Evolutionary conservation across 2,113 vertebrate species (phyloP).

Genomic region (Amia ocellicauda): DNA sequence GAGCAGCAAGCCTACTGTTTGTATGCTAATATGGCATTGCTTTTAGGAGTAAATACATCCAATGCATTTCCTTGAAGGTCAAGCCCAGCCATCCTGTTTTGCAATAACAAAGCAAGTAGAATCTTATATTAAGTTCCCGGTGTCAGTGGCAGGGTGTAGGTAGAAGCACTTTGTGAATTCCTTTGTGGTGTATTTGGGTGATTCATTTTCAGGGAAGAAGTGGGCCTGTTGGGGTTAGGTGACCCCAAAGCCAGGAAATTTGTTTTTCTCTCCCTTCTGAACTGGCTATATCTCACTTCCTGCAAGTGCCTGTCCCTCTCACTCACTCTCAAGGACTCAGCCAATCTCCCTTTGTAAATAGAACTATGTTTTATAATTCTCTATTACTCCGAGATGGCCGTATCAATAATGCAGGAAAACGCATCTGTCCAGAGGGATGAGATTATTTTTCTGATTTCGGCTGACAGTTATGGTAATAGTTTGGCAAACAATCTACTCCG

Average conservation of each 20-base stretch:
- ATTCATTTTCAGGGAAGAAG: conserved; percentile 66
- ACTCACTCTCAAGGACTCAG: conserved; percentile 92
- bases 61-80: conserved; percentile 44
- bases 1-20: conserved; percentile 37
- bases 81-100: conserved; percentile 32
- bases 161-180: conserved; percentile 49
- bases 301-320: conserved; percentile 88
- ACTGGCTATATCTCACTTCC: conserved; percentile 94
- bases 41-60: conserved; percentile 36
- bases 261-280: conserved; percentile 63
- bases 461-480: conserved; percentile 99
- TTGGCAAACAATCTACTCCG: conserved; percentile 97
- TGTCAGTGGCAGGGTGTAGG: conserved; percentile 46
- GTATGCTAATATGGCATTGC: conserved; percentile 46
- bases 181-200: conserved; percentile 66
- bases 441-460: conserved; percentile 97
- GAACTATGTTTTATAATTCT: conserved; percentile 98
- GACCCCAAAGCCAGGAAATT: conserved; percentile 77
- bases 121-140: conserved; percentile 45
- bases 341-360: conserved; percentile 99
- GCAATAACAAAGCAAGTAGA: conserved; percentile 39
- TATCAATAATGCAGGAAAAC: conserved; percentile 99
- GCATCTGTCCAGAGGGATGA: conserved; percentile 91
- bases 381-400: conserved; percentile 84
- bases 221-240: conserved; percentile 69